Percentiles rank a stretch among this genome's conserved stretches.
Evolutionary conservation across 2,888 invertebrate genomes (phyloP).

Genomic region (Xiphydria camelus): DNA sequence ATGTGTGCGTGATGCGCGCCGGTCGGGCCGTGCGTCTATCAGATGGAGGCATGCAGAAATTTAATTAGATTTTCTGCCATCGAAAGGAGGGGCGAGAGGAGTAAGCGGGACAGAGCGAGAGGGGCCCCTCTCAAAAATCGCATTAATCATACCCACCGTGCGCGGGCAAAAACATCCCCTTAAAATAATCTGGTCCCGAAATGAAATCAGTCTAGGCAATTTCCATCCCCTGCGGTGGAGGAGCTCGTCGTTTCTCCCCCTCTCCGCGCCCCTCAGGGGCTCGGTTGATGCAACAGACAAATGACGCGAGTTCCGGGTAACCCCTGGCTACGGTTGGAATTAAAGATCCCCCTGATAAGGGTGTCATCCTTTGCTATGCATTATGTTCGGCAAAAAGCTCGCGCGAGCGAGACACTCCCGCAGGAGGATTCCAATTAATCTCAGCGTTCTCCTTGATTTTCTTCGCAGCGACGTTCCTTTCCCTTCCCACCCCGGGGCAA

Average conservation of each 20-base stretch:
- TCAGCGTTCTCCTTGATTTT: slow-evolving; percentile 29
- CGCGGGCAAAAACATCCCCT: slow-evolving; percentile 32
- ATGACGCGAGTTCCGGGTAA: slow-evolving; percentile 47
- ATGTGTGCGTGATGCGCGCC: not conserved
- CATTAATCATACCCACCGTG: slow-evolving; percentile 49
- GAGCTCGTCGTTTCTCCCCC: slow-evolving; percentile 31
- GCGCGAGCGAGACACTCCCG: slow-evolving; percentile 28
- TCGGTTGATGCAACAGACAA: slow-evolving; percentile 49
- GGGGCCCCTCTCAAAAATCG: slow-evolving; percentile 40
- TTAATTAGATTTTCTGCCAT: slow-evolving; percentile 13
- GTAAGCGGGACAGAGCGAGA: not conserved
- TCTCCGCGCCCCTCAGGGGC: slow-evolving; percentile 19
- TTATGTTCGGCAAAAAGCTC: slow-evolving; percentile 50
- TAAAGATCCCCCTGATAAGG: slow-evolving; percentile 57
- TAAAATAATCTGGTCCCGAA: slow-evolving; percentile 57
- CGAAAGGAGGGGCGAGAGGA: not conserved
- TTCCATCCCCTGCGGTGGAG: slow-evolving; percentile 45
- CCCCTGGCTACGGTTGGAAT: slow-evolving; percentile 45
- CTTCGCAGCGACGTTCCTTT: slow-evolving; percentile 19
- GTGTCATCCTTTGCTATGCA: slow-evolving; percentile 51
- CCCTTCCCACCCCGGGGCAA: slow-evolving; percentile 10
- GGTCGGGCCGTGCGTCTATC: slow-evolving; percentile 1
- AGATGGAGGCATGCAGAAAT: slow-evolving; percentile 10
- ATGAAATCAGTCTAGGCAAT: slow-evolving; percentile 57
- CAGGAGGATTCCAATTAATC: slow-evolving; percentile 45